Base-by-base conservation (phyloP, 2,888 invertebrate genomes). In the Mythimna vitellina region DNA sequence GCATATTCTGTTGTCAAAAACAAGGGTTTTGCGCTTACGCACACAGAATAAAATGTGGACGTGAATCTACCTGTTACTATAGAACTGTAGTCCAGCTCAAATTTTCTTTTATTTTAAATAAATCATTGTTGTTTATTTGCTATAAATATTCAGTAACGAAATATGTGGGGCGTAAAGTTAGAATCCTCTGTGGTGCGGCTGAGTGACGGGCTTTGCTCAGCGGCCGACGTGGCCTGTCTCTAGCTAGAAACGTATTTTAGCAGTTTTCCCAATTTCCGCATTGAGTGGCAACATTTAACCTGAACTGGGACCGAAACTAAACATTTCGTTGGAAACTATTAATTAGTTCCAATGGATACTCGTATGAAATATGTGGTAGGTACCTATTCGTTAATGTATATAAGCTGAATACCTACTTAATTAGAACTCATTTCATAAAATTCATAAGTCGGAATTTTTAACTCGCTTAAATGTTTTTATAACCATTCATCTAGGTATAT, bases 231-330 rank as follows among this genome's bases (percentile, higher is more conserved):
- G 29, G 42, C 32, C 53, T 63, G 65, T 62, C 60, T 73, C 58
- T 69, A 42, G 51, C 62, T 65, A 62, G 29, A n/a, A 69, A 74
- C 73, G 71, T 76, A 70, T 87, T 86, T 84, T 69, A 77, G 79
- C 86, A 80, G 85, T 87, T 91, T 89, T 89, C 78, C 81, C 85
- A 89, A 87, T 90, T 90, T 89, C 82, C 86, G 86, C 88, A 89
- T 90, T 89, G 87, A 91, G 89, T 89, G 88, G 87, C 83, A 87
- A 88, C 88, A 91, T 90, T 89, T 87, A 84, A 76, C 79, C 76
- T 86, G 86, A 91, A 81, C 86, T 88, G 87, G 86, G 86, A 65
- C 86, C 80, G 76, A 85, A 86, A 87, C 87, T 83, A 82, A 84
- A 88, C 87, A 86, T 79, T 81, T 70, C 56, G 58, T 65, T 65